Base-by-base conservation (phyloP, 2,113 vertebrate species). In the Nycticorax nycticorax region DNA sequence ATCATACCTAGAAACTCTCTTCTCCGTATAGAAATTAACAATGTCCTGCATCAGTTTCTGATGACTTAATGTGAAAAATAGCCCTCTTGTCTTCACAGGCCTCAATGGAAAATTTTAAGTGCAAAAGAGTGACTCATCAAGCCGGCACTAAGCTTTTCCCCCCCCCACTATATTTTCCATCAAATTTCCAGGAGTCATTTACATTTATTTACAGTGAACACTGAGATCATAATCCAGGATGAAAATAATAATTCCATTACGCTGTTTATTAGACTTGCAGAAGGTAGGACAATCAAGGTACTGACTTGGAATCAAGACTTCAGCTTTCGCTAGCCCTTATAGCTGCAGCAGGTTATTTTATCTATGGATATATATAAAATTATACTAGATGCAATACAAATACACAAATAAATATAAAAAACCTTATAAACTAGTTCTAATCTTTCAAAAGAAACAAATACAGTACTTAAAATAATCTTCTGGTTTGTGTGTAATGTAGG, bases 131-230 rank as follows among this genome's bases (percentile, higher is more conserved):
- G n/a, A 84, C 88, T 85, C 79, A 35, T 1, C 2, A 1, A 75
- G 52, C 18, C 33, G 2, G 8, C 28, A 23, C 22, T 8, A 28
- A 41, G 28, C 32, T 69, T 56, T 39, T 1, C 1, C 1, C 19
- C 37, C 37, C 28, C 9, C 2, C 21, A 3, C 15, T 22, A 3
- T 8, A 8, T 66, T 81, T 85, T 53, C 32, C 73, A 6, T 62
- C 47, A 16, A 6, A 69, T 75, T 68, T 91, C 62, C 91, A 95
- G 57, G 56, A 35, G 59, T 14, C 52, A 72, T 41, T 41, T 41
- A 41, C 39, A 18, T 71, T 95, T 85, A 52, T 95, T 81, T 78
- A 68, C 52, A 62, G 66, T 28, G 80, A 75, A 64, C 64, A 75
- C 35, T 56, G 30, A 89, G 73, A 56, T 71, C 27, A 30, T 11